These are phyloP conservation scores for Nemopilema nomurai DNA, from an alignment of 30 jellyfish, hydroid and myxozoan genomes.

Conservation along the genomic window DNA sequence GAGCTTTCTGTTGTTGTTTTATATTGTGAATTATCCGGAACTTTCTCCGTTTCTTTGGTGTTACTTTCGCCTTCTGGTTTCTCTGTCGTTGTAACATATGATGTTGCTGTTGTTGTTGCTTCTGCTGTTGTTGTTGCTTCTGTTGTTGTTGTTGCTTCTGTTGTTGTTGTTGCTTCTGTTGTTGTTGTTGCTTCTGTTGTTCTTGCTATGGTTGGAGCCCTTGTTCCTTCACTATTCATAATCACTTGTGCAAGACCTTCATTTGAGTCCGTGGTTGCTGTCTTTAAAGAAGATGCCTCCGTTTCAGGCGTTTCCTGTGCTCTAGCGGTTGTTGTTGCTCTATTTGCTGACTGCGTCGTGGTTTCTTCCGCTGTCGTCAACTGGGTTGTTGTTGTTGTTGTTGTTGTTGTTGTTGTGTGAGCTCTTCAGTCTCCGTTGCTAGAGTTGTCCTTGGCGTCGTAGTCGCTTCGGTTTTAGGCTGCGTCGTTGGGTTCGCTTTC, in stretches of 20 bases:
- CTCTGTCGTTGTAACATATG: constrained; percentile 23
- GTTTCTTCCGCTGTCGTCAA: constrained; percentile 1
- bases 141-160: constrained; percentile 1
- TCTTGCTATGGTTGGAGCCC: constrained; percentile 7
- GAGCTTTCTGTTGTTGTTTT: constrained; percentile 4
- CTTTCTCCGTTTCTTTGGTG: neutral
- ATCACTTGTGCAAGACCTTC: constrained; percentile 37
- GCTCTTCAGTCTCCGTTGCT: constrained; percentile 4
- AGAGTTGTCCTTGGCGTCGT: neutral
- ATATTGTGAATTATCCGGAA: neutral
- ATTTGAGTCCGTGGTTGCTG: constrained; percentile 38
- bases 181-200: neutral
- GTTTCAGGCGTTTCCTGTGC: constrained; percentile 12
- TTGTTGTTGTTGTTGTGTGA: neutral
- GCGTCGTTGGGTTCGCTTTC: constrained; percentile 56
- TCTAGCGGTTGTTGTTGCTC: constrained; percentile 1
- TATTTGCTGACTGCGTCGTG: constrained; percentile 16
- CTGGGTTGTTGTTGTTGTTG: neutral
- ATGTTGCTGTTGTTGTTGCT: neutral
- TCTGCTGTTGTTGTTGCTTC: constrained; percentile 2
- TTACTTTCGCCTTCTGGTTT: neutral
- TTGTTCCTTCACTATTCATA: constrained; percentile 12
- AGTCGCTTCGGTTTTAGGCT: constrained; percentile 28
- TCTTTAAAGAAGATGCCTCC: constrained; percentile 10
- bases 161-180: neutral